A percentile compares a stretch with the other conserved stretches of the same genome.
phyloP scores from a whole-genome alignment of 2,888 invertebrate genomes.

The Chamaedrilus cognettii region DNA sequence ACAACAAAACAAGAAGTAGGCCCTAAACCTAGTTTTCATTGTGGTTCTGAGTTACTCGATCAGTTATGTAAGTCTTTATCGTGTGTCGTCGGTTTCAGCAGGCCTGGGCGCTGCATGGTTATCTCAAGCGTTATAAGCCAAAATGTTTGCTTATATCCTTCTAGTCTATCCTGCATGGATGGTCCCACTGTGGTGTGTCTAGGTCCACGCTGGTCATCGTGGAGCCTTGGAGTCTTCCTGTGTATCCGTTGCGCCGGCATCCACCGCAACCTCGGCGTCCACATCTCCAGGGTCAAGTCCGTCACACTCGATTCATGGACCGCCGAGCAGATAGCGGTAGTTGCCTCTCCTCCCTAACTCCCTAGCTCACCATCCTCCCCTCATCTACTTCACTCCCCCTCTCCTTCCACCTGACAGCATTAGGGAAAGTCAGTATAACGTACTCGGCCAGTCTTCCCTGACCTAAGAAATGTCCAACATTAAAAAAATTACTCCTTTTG shows the following conservation, averaged over 20 bases:
- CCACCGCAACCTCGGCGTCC: conserved; percentile 97
- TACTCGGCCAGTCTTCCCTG: too few relatives aligned
- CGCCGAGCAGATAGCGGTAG: conserved; percentile 89
- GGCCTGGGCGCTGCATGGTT: too few relatives aligned
- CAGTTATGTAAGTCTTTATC: not conserved
- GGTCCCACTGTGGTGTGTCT: not conserved
- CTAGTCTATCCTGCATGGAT: not conserved
- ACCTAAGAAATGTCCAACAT: too few relatives aligned
- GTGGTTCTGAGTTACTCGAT: not conserved
- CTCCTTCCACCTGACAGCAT: too few relatives aligned
- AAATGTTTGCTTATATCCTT: not conserved
- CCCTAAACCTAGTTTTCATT: too few relatives aligned
- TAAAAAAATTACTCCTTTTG: too few relatives aligned
- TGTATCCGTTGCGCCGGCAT: conserved; percentile 99
- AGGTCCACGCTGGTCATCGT: conserved; percentile 99
- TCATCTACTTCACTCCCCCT: too few relatives aligned
- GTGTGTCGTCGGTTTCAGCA: conserved; percentile 1
- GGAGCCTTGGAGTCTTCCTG: conserved; percentile 98
- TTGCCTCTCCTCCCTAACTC: not conserved
- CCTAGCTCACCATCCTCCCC: too few relatives aligned
- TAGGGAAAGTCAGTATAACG: too few relatives aligned
- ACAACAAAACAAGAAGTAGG: too few relatives aligned
- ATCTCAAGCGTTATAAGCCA: too few relatives aligned
- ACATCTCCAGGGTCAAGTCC: conserved; percentile 98
- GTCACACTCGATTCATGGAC: conserved; percentile 99